Conservation (phyloP, 1,140 invertebrate genomes). For the Megathymus violae region DNA sequence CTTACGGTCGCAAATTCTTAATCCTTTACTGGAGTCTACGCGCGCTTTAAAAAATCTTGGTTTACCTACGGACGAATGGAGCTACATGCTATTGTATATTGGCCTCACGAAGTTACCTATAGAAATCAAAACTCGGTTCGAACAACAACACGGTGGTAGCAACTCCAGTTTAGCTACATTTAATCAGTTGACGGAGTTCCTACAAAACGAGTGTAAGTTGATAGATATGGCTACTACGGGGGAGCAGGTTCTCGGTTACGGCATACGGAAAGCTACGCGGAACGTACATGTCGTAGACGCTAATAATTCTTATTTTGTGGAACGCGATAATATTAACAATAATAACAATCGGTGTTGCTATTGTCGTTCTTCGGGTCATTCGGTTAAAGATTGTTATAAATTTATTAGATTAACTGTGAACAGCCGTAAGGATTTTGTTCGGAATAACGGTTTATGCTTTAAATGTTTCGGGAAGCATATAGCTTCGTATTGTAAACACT, state of each 20-base stretch:
- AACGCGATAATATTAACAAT: neutral
- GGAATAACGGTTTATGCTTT: slow-evolving; percentile 6
- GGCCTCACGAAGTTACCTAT: slow-evolving; percentile 12
- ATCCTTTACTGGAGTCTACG: slow-evolving; percentile 16
- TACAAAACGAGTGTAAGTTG: slow-evolving; percentile 13
- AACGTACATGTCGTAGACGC: slow-evolving; percentile 6
- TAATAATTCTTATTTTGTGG: neutral
- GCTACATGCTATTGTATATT: slow-evolving; percentile 18
- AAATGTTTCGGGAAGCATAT: slow-evolving; percentile 12
- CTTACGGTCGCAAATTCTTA: slow-evolving; percentile 16
- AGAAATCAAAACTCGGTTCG: slow-evolving; percentile 23
- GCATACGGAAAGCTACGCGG: neutral
- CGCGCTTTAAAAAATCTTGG: slow-evolving; percentile 21
- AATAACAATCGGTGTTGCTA: neutral
- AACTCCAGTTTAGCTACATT: slow-evolving; percentile 13
- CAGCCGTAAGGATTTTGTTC: slow-evolving; percentile 1
- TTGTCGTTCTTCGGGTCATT: slow-evolving; percentile 10
- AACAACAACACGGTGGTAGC: slow-evolving; percentile 14
- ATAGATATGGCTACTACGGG: slow-evolving; percentile 1
- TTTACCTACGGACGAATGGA: slow-evolving; percentile 17
- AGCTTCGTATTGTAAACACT: slow-evolving; percentile 15
- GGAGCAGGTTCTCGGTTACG: neutral
- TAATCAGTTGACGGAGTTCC: slow-evolving; percentile 6
- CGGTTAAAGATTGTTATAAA: slow-evolving; percentile 13
- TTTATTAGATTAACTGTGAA: slow-evolving; percentile 6